Conservation (phyloP, 2,888 invertebrate species). For the Dryobota labecula region DNA sequence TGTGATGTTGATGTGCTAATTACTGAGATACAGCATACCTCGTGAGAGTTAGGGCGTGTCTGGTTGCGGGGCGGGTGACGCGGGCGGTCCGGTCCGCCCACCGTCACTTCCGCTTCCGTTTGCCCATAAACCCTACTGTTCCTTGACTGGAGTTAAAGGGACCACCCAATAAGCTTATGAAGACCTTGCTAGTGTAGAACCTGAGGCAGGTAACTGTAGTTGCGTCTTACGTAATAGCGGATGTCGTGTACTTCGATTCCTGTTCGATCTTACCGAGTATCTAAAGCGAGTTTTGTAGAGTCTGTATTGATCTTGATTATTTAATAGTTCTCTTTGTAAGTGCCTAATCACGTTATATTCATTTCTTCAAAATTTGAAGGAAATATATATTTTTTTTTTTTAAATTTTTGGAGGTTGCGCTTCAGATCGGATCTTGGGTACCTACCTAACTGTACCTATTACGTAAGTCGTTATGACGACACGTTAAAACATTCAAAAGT, state of each 20-base stretch:
- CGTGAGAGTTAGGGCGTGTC: conserved; percentile 87
- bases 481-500: conserved; percentile 3
- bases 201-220: neutral
- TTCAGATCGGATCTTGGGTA: neutral
- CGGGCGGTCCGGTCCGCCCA: conserved; percentile 88
- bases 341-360: neutral
- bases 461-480: neutral
- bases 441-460: no score
- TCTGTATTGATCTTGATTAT: neutral
- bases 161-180: neutral
- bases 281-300: neutral
- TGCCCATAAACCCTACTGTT: conserved; percentile 70
- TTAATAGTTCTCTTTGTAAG: neutral
- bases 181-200: neutral
- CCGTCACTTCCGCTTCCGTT: conserved; percentile 88
- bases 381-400: no score
- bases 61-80: conserved; percentile 84
- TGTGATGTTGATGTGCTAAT: conserved; percentile 75
- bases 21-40: conserved; percentile 82
- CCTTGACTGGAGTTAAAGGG: conserved; percentile 46
- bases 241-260: conserved; percentile 8
- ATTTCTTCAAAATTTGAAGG: neutral
- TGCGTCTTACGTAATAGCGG: conserved; percentile 3
- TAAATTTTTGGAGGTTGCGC: neutral
- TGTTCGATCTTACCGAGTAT: conserved; percentile 10